Conservation (phyloP, 2,888 invertebrate species). For the Cheilosia vulpina region DNA sequence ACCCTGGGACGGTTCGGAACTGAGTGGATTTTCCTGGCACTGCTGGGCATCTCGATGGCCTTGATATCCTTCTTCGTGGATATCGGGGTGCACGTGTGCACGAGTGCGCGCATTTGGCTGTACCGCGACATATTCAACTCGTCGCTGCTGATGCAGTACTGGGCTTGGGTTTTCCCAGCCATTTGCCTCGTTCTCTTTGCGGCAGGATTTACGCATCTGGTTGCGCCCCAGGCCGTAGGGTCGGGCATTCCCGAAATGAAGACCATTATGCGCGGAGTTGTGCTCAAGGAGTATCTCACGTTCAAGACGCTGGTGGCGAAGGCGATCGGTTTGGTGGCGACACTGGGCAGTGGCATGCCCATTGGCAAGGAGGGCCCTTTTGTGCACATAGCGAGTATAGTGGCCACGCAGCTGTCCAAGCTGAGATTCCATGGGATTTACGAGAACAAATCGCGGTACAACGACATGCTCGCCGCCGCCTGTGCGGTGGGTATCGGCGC, state of each 20-base stretch:
- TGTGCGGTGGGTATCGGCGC: slow-evolving; percentile 97
- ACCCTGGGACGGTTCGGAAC: slow-evolving; percentile 95
- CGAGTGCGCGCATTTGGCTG: slow-evolving; percentile 96
- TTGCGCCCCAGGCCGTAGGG: slow-evolving; percentile 98
- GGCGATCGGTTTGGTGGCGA: slow-evolving; percentile 96
- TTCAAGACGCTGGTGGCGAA: slow-evolving; percentile 97
- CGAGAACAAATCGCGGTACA: slow-evolving; percentile 97
- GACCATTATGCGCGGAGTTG: slow-evolving; percentile 97
- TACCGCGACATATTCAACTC: slow-evolving; percentile 94
- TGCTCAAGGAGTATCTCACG: slow-evolving; percentile 98
- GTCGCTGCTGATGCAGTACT: slow-evolving; percentile 92
- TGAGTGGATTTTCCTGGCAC: slow-evolving; percentile 97
- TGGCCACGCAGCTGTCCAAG: slow-evolving; percentile 96
- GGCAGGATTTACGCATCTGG: slow-evolving; percentile 97
- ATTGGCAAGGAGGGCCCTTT: slow-evolving; percentile 99
- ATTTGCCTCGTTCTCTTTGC: slow-evolving; percentile 96
- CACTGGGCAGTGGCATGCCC: slow-evolving; percentile 97
- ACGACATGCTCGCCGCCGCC: slow-evolving; percentile 98
- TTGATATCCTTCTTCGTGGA: slow-evolving; percentile 97
- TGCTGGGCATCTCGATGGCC: slow-evolving; percentile 97
- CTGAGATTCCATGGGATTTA: slow-evolving; percentile 97
- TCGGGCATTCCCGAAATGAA: slow-evolving; percentile 99
- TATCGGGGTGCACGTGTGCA: slow-evolving; percentile 95
- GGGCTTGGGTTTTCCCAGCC: slow-evolving; percentile 97
- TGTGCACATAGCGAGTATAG: slow-evolving; percentile 98